Base-by-base conservation (phyloP, 2,113 vertebrate species). In the Epinephelus moara region DNA sequence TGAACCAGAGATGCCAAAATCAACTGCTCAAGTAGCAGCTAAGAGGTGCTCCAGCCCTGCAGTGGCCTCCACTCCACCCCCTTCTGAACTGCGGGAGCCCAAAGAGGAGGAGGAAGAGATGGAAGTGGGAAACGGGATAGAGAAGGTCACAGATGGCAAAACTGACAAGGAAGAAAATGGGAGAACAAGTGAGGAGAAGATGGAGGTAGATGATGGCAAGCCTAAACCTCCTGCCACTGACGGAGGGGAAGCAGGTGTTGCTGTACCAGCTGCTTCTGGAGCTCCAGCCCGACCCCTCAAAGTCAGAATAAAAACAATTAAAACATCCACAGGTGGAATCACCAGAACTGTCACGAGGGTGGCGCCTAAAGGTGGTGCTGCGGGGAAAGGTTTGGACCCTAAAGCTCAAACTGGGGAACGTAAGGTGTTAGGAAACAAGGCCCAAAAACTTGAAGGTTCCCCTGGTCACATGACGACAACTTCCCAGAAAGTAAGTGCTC, bases 291-390 rank as follows among this genome's bases (percentile, higher is more conserved):
- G 97, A 70, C 98, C 98, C 4, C 96, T 99, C 33, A 99, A 99
- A 52, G 98, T 99, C n/a, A 89, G 98, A 66, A 99, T 99, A 88
- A 99, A 99, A 91, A 99, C 98, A 33, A 96, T 99, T 69, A 99
- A 99, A 81, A 98, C 97, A 0, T 96, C 97, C 14, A 97, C 97
- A 0, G 98, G 98, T 9, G 97, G 96, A 88, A 97, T 99, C 91
- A 99, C 97, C 25, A 93, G 98, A 79, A 99, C 98, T 0, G 97
- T 99, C 5, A 99, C 98, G 15, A 95, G 97, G 53, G 96, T 98
- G 1, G 96, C 97, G 0, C 94, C 97, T 0, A 98, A 98, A 89
- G 93, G 92, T 37, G 89, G 81, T 1, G 85, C 89, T 4, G 33
- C 96, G 1, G 93, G 85, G 23, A 95, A 96, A 90, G 88, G 89